Conservation (phyloP, 2,888 invertebrate species). For the Nemoura dubitans region DNA sequence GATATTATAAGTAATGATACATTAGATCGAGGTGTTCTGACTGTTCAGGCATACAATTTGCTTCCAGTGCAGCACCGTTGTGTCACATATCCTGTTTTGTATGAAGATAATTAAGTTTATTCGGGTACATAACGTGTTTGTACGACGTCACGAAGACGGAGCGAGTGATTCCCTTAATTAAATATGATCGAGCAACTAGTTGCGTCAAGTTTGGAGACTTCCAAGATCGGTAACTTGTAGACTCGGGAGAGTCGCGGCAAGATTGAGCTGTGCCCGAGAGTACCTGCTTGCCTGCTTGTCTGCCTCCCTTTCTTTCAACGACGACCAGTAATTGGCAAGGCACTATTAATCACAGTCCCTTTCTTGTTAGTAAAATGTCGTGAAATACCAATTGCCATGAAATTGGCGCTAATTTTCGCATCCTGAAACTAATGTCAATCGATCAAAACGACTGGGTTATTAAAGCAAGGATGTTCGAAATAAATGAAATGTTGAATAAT, state of each 20-base stretch:
- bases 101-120: background rate
- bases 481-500: background rate
- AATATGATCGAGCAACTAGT: conserved; percentile 12
- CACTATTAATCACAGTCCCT: background rate
- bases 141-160: background rate
- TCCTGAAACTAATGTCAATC: background rate
- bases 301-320: background rate
- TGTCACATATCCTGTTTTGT: background rate
- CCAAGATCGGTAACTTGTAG: background rate
- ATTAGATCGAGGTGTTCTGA: background rate
- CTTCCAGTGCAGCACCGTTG: background rate
- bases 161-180: conserved; percentile 4
- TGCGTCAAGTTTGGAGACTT: background rate
- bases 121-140: background rate
- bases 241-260: background rate
- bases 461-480: background rate
- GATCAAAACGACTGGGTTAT: background rate
- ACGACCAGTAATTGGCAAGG: background rate
- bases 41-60: background rate
- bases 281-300: too few relatives aligned
- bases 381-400: background rate
- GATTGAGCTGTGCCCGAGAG: background rate
- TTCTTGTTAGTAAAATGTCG: background rate
- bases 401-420: background rate
- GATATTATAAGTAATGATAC: background rate